Evolutionary conservation across 2,888 invertebrate genomes (phyloP).

Genomic region (Hypselothyrea guttata): DNA sequence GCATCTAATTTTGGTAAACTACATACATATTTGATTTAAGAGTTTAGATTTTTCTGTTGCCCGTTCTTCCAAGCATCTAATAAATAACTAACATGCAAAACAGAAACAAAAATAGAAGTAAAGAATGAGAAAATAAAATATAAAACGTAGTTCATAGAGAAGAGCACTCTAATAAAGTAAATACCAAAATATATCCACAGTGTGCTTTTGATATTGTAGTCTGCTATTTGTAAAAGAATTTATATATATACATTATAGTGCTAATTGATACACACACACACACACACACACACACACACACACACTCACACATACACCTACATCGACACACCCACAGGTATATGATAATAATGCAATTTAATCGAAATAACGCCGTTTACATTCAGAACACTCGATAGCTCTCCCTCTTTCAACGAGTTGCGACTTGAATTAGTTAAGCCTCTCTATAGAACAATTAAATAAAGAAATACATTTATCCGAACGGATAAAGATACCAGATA

Average conservation of each 20-base stretch:
- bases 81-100: constrained; percentile 15
- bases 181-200: constrained; percentile 51
- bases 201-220: constrained; percentile 74
- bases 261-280: constrained; percentile 38
- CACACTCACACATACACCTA: constrained; percentile 9
- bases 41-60: constrained; percentile 53
- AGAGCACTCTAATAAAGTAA: constrained; percentile 27
- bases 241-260: constrained; percentile 55
- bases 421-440: constrained; percentile 51
- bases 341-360: constrained; percentile 14
- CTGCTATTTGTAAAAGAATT: constrained; percentile 75
- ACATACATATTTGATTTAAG: constrained; percentile 32
- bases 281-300: constrained; percentile 28
- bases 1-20: constrained; percentile 50
- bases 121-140: neutral
- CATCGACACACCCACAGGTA: constrained; percentile 3
- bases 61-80: constrained; percentile 62
- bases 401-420: constrained; percentile 11
- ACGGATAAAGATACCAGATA: constrained; percentile 18
- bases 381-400: constrained; percentile 19
- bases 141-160: constrained; percentile 29
- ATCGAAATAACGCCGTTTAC: constrained; percentile 14
- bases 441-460: constrained; percentile 42
- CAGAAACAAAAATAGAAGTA: constrained; percentile 1
- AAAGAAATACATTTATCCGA: no score